Percentiles rank a stretch among this genome's conserved stretches.
Evolutionary conservation across 1,140 invertebrate genomes (phyloP).

Genomic region (Drosophila nikananu): DNA sequence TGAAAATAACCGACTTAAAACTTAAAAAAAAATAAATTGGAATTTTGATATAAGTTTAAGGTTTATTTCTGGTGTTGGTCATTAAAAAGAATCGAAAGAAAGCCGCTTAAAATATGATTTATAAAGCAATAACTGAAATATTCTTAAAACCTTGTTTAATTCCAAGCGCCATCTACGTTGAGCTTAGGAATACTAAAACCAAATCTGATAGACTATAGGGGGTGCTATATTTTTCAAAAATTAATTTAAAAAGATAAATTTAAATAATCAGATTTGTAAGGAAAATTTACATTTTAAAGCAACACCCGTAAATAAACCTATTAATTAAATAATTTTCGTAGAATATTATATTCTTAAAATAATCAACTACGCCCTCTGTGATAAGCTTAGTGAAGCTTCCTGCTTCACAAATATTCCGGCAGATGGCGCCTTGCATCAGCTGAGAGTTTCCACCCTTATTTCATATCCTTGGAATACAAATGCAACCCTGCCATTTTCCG

Average conservation of each 20-base stretch:
- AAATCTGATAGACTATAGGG: neutral
- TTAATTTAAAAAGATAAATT: neutral
- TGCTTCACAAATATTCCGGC: neutral
- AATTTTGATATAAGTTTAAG: neutral
- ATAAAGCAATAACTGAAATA: neutral
- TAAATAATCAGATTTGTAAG: neutral
- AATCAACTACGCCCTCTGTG: slow-evolving; percentile 2
- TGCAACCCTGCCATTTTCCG: slow-evolving; percentile 32
- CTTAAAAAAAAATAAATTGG: neutral
- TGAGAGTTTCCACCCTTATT: slow-evolving; percentile 24
- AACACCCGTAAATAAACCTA: neutral
- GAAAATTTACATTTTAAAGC: no score
- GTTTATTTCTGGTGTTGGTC: no score
- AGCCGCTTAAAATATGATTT: neutral
- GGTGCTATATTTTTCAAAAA: neutral
- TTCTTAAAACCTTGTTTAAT: neutral
- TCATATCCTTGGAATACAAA: neutral
- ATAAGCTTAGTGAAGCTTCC: neutral
- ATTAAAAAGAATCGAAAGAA: neutral
- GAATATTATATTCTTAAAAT: neutral
- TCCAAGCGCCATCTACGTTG: neutral
- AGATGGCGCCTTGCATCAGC: slow-evolving; percentile 16
- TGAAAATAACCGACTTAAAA: neutral
- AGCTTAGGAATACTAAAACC: neutral
- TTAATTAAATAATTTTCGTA: neutral